Evolutionary conservation across 2,113 vertebrate genomes (phyloP), one percentile per base, ranked within the genome.

Genomic region (Noctilio leporinus): DNA sequence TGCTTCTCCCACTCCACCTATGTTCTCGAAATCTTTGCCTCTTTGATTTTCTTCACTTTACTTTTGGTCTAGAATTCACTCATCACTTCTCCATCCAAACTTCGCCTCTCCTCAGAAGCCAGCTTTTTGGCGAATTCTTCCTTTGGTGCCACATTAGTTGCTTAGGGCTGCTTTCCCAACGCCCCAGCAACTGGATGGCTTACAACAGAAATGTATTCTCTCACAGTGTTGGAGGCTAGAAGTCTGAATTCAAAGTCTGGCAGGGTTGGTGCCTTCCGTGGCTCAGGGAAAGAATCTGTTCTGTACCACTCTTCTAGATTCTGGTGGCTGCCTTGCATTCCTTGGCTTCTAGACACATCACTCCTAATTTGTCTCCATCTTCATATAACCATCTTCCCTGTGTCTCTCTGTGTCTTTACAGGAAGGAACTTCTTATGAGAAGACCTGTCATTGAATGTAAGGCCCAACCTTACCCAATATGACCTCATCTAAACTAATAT

Each of bases 71-170:
- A 19, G 62, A 49, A 86, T 72, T 55, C 26, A 22, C 62, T n/a
- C 20, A 1, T 57, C 38, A 40, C 28, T 64, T n/a, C 40, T 40
- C 24, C 16, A 28, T 17, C 26, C 33, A 28, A 1, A 73, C 14
- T 59, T n/a, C 19, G 30, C 53, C 45, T 70, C 70, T 73, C 30
- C 40, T 65, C 30, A 6, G 65, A 81, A 81, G 57, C 57, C 24
- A 76, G 40, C 28, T 10, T 91, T 59, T 75, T 11, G 22, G 16
- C 5, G 40, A 47, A 55, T 38, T 47, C 45, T 65, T 75, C 80
- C 62, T 45, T 38, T 10, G 30, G 9, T 16, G 2, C 45, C 38
- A 1, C 1, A 0, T 12, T 22, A 4, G 4, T 78, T 64, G 20
- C 53, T 59, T 30, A 22, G 28, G 65, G 35, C 76, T 85, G 45